These are phyloP conservation scores for Diglossa cyanea DNA, from an alignment of 2,797 vertebrate species.

Conservation along the genomic window DNA sequence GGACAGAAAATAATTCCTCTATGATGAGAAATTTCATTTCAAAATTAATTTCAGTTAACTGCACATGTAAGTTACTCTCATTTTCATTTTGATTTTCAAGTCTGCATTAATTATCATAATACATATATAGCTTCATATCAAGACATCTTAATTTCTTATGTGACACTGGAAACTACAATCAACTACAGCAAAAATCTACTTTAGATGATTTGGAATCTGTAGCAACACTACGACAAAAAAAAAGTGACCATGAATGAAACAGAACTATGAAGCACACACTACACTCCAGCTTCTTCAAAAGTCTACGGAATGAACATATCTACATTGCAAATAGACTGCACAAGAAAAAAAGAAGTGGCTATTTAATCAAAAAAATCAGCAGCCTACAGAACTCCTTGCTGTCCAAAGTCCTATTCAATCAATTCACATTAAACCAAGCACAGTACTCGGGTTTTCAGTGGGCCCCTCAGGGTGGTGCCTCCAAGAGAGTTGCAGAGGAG, in stretches of 20 bases:
- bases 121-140: background rate
- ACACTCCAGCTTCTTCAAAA: slow-evolving; percentile 14
- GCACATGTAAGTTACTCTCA: background rate
- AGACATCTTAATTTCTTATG: background rate
- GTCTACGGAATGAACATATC: background rate
- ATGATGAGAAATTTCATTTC: background rate
- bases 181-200: slow-evolving; percentile 7
- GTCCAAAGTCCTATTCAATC: background rate
- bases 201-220: slow-evolving; percentile 35
- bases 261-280: background rate
- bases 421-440: background rate
- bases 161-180: slow-evolving; percentile 8
- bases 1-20: background rate
- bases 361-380: background rate
- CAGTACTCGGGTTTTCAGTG: rapidly evolving
- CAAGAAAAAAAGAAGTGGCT: background rate
- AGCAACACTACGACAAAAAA: slow-evolving; percentile 36
- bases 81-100: background rate
- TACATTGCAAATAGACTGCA: slow-evolving; percentile 14
- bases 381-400: background rate
- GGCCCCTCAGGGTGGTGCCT: background rate
- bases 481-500: background rate
- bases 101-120: background rate
- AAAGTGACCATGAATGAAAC: background rate
- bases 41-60: background rate